Percentiles rank a stretch among this genome's conserved stretches.
Evolutionary conservation across 2,888 invertebrate genomes (phyloP).

Genomic region (Spicauda simplicius): DNA sequence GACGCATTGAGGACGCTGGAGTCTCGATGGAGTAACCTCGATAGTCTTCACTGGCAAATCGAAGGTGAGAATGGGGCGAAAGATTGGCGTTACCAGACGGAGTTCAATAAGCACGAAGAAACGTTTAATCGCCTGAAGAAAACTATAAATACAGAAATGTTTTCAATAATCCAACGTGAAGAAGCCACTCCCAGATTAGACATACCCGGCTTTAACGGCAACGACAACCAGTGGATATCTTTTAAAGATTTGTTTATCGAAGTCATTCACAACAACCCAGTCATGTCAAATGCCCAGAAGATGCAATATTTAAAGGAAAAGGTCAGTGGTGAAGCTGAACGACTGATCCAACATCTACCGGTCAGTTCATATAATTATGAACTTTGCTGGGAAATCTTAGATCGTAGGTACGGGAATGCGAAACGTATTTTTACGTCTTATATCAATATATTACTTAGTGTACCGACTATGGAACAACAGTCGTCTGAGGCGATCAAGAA

Average conservation of each 20-base stretch:
- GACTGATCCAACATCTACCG: constrained; percentile 12
- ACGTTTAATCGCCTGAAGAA: not conserved
- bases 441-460: too few species aligned
- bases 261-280: constrained; percentile 7
- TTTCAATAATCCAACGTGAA: constrained; percentile 4
- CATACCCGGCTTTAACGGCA: constrained; percentile 10
- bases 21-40: not conserved
- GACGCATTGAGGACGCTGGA: not conserved
- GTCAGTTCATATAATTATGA: constrained; percentile 11
- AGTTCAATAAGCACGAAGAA: constrained; percentile 4
- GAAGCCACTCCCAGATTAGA: constrained; percentile 13
- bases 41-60: constrained; percentile 11
- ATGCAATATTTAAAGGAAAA: constrained; percentile 17
- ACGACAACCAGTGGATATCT: constrained; percentile 7
- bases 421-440: too few species aligned
- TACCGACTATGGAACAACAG: too few species aligned
- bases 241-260: constrained; percentile 17
- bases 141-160: not conserved
- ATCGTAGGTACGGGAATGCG: constrained; percentile 1
- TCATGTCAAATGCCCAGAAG: constrained; percentile 12
- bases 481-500: too few species aligned
- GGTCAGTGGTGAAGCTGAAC: constrained; percentile 12
- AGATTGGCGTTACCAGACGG: not conserved
- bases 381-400: constrained; percentile 16
- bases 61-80: not conserved